Evolutionary conservation across 1,140 invertebrate species (phyloP).

Genomic region (Yoshiicerus persimilis): DNA sequence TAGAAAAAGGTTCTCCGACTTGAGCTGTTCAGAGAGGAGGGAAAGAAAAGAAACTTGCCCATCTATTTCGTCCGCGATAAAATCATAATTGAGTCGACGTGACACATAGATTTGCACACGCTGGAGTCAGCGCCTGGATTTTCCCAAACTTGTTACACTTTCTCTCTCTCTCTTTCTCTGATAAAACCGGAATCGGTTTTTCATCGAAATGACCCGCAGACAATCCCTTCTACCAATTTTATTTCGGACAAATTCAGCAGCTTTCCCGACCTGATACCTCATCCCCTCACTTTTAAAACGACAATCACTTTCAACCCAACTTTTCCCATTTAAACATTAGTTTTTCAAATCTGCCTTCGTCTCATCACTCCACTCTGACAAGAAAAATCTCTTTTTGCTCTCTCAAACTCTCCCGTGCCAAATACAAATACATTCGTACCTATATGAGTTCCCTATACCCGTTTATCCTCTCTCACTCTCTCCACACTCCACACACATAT

Average conservation of each 20-base stretch:
- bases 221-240: constrained; percentile 46
- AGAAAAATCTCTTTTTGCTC: constrained; percentile 1
- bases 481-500: no score
- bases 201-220: constrained; percentile 51
- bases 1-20: background rate
- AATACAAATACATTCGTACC: background rate
- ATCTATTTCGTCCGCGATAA: constrained; percentile 50
- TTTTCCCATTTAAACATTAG: constrained; percentile 36
- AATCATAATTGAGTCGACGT: constrained; percentile 51
- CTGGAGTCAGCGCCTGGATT: constrained; percentile 36
- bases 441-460: no score
- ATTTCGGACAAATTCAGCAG: constrained; percentile 50
- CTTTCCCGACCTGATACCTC: constrained; percentile 31
- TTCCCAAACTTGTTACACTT: constrained; percentile 49
- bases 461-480: no score
- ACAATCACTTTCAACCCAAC: constrained; percentile 9
- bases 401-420: background rate
- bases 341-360: constrained; percentile 18
- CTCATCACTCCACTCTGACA: constrained; percentile 19
- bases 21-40: constrained; percentile 27
- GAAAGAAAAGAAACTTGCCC: constrained; percentile 49
- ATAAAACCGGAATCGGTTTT: constrained; percentile 49
- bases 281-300: background rate
- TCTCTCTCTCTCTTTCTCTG: constrained; percentile 29
- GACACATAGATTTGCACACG: constrained; percentile 51